phyloP scores from a whole-genome alignment of 2,797 vertebrate genomes.

The Coilia nasus region DNA sequence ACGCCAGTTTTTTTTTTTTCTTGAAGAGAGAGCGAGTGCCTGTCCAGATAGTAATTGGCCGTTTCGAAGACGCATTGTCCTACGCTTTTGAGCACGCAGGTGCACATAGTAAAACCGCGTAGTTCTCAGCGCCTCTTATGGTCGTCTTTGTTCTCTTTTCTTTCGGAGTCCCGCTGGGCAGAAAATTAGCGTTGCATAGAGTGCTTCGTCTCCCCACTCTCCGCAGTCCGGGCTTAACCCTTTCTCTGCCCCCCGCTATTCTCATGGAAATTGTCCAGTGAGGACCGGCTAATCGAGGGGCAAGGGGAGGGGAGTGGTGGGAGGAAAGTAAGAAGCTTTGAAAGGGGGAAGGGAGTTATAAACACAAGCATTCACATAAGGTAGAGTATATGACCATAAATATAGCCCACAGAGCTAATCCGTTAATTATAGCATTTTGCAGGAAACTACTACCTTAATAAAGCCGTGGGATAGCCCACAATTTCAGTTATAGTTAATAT shows the following conservation, averaged over 20 bases:
- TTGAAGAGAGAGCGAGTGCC: conserved; percentile 49
- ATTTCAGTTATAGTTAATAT: background rate
- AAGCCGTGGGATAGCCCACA: background rate
- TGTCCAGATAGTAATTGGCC: conserved; percentile 57
- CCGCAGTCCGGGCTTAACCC: conserved; percentile 57
- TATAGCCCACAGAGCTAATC: conserved; percentile 28
- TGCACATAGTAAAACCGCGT: conserved; percentile 56
- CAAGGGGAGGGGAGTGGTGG: conserved; percentile 44
- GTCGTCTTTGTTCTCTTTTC: conserved; percentile 59
- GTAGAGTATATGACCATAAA: conserved; percentile 34
- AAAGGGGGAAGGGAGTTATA: conserved; percentile 41
- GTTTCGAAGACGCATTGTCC: conserved; percentile 56
- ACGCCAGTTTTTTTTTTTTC: conserved; percentile 43
- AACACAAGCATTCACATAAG: conserved; percentile 38
- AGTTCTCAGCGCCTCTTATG: conserved; percentile 56
- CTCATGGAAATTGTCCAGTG: conserved; percentile 60
- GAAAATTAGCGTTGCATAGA: conserved; percentile 64
- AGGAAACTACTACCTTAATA: conserved; percentile 24
- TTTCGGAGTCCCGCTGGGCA: conserved; percentile 56
- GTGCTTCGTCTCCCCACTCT: conserved; percentile 54
- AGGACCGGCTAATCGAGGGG: conserved; percentile 55
- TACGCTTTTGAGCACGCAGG: conserved; percentile 60
- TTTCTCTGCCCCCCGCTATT: conserved; percentile 55
- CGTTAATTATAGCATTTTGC: conserved; percentile 30
- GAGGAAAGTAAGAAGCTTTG: conserved; percentile 33